Conservation (phyloP, 2,888 invertebrate species). For the Eupsilia transversa region DNA sequence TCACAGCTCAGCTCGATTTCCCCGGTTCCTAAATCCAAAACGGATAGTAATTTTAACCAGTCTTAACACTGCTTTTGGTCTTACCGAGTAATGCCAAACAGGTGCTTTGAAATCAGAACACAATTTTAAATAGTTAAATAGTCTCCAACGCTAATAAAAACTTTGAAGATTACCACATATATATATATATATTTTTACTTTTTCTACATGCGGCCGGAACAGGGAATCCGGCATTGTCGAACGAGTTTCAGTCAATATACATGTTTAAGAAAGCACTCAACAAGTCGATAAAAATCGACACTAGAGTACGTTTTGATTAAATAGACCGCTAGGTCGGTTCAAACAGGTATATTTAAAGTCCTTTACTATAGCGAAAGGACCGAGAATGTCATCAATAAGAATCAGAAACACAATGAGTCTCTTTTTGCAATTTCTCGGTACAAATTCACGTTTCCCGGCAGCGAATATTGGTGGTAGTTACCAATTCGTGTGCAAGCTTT, state of each 20-base stretch:
- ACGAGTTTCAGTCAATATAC: conserved; percentile 6
- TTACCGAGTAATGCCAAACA: conserved; percentile 17
- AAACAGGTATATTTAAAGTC: neutral
- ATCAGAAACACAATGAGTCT: neutral
- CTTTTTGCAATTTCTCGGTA: neutral
- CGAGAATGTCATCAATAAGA: neutral
- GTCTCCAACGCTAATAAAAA: conserved; percentile 33
- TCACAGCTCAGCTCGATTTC: conserved; percentile 17
- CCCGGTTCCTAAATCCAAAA: conserved; percentile 21
- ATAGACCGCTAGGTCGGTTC: conserved; percentile 25
- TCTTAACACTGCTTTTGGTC: conserved; percentile 34
- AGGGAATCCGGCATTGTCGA: conserved; percentile 19
- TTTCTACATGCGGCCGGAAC: conserved; percentile 4
- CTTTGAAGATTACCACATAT: conserved; percentile 19
- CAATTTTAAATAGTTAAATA: conserved; percentile 28
- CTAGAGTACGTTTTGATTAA: neutral
- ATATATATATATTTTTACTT: no score
- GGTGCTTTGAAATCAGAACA: conserved; percentile 22
- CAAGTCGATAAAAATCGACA: neutral
- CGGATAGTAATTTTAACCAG: conserved; percentile 35
- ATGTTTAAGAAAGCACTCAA: neutral
- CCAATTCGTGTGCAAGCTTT: neutral
- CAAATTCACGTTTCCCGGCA: neutral
- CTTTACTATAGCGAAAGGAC: conserved; percentile 3
- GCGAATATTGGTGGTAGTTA: neutral